Base-by-base conservation (phyloP, 2,797 vertebrate species). In the Sphaeramia orbicularis region DNA sequence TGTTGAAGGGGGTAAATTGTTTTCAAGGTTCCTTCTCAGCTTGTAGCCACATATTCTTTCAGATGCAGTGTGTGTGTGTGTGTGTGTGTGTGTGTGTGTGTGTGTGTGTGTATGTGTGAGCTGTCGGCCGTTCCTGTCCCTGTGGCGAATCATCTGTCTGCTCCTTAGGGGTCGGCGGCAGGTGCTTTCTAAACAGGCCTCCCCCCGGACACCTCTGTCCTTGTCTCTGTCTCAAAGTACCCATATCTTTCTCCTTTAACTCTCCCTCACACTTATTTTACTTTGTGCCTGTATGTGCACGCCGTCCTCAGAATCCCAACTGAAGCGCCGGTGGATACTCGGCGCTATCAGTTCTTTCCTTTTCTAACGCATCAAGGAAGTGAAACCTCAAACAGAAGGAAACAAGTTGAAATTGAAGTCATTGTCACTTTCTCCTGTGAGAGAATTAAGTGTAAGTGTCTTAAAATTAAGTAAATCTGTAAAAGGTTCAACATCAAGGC, bases 71-170 rank as follows among this genome's bases (percentile, higher is more conserved):
- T 47, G 27, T 52, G 21, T 60, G 35, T 56, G 51, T 53, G 48
- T 45, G 60, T 21, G 47, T 59, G 49, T 67, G 56, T 59, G 59
- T 59, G 48, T 60, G 47, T 56, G 65, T 47, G 43, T 18, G 42
- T 50, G 66, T 30, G 60, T 43, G 36, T 10, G n/a, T 42, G 41
- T 14, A 49, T 15, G 38, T 19, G 76, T 0, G 32, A 48, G 58
- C 48, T 80, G 74, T 84, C 74, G 78, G 74, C 36, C 36, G 13
- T 15, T 51, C 57, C 27, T 27, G 49, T 59, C 71, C 80, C 85
- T 51, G 69, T 69, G 74, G 80, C 19, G 53, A 74, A 78, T 88
- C 81, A 86, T 85, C 84, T 85, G 83, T 87, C 80, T 61, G 71
- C 78, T 80, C 75, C 78, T 78, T 36, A 40, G 80, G 74, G 81